A percentile compares a stretch with the other conserved stretches of the same genome.
Evolutionary conservation across 2,113 vertebrate species (phyloP).

Genomic region (Turdus rufiventris): DNA sequence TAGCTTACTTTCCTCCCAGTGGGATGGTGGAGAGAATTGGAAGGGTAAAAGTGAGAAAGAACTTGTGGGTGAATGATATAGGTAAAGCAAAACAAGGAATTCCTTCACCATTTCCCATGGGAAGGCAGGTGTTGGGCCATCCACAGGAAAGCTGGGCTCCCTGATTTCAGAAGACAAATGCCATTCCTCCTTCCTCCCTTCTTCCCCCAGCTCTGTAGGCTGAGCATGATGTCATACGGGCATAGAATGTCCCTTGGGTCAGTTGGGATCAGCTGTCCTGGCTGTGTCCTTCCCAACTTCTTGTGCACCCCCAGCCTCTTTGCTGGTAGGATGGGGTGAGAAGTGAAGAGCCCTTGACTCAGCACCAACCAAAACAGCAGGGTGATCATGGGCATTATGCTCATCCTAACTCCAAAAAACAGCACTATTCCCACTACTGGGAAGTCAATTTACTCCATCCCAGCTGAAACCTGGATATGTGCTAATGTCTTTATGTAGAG

Average conservation of each 20-base stretch:
- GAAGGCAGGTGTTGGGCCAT: background rate
- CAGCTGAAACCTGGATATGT: background rate
- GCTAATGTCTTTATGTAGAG: background rate
- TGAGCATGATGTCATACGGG: background rate
- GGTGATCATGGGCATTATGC: background rate
- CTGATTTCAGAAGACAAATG: rapidly evolving
- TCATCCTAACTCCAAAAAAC: background rate
- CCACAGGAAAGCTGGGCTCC: background rate
- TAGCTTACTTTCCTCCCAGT: background rate
- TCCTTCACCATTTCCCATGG: background rate
- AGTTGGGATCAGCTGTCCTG: background rate
- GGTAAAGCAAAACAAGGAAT: background rate
- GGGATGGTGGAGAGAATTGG: background rate
- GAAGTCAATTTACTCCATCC: background rate
- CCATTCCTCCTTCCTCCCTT: background rate
- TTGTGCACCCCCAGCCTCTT: background rate
- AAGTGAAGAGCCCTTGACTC: background rate
- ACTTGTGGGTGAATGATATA: background rate
- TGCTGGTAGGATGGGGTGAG: background rate
- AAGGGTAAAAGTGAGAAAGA: background rate
- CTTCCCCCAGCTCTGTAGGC: background rate
- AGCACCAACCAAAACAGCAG: background rate
- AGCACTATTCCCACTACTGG: rapidly evolving
- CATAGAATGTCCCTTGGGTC: background rate
- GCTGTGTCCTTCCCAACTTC: background rate